These are phyloP conservation scores for Spicauda simplicius DNA, from an alignment of 2,888 invertebrate genomes.

Conservation along the genomic window DNA sequence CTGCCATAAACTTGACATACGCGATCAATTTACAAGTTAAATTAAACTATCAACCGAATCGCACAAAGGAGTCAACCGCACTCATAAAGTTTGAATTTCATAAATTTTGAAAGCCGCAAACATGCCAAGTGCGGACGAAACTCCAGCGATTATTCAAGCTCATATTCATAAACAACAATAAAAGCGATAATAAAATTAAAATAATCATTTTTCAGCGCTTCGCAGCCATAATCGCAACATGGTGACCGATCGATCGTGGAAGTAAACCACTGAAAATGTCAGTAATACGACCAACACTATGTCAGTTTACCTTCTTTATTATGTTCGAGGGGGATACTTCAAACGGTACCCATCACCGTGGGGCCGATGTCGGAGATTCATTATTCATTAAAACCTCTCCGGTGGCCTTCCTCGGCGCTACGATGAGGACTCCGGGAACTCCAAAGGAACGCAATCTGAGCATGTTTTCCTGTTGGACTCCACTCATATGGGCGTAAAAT, in stretches of 20 bases:
- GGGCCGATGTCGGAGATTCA: no score
- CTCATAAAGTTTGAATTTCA: slow-evolving; percentile 10
- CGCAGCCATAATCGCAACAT: slow-evolving; percentile 6
- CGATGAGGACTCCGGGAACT: no score
- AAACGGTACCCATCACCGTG: no score
- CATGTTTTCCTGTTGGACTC: no score
- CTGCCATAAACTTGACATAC: no score
- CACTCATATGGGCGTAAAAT: no score
- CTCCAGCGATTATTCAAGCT: slow-evolving; percentile 27
- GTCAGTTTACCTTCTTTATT: no score
- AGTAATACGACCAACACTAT: not conserved
- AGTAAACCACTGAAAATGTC: not conserved
- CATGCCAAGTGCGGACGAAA: slow-evolving; percentile 8
- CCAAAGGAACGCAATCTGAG: no score
- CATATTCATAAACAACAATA: slow-evolving; percentile 24
- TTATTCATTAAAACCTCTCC: no score
- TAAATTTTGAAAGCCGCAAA: slow-evolving; percentile 13
- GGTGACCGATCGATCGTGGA: not conserved
- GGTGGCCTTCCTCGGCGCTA: no score
- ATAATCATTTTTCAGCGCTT: slow-evolving; percentile 4
- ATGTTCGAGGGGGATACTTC: no score
- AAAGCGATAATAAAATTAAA: slow-evolving; percentile 13
- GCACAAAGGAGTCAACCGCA: slow-evolving; percentile 9
- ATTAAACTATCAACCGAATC: not conserved
- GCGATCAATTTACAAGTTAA: no score